phyloP scores from a whole-genome alignment of 1,140 invertebrate species.

The Cheumatopsyche charites region DNA sequence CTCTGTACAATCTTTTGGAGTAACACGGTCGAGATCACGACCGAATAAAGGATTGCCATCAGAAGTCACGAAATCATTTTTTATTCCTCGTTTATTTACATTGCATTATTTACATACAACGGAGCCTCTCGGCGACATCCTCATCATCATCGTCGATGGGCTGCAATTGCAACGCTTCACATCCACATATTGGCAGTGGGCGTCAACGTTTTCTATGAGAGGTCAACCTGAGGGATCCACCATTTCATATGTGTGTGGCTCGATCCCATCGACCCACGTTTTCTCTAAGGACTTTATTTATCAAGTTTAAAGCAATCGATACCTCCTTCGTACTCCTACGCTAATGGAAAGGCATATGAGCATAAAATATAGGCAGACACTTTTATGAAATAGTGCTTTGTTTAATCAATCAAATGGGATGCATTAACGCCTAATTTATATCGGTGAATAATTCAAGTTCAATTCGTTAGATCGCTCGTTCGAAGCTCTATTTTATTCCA shows the following conservation, averaged over 20 bases:
- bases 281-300: constrained; percentile 14
- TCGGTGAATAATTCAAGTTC: neutral
- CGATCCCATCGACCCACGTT: neutral
- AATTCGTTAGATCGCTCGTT: neutral
- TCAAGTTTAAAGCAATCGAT: neutral
- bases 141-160: neutral
- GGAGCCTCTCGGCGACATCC: neutral
- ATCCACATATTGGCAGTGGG: neutral
- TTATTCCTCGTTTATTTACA: neutral
- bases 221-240: neutral
- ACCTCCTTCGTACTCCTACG: neutral
- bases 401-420: neutral
- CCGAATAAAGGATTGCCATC: neutral
- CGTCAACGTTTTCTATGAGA: neutral
- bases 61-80: constrained; percentile 8
- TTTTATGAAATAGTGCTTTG: neutral
- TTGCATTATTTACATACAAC: neutral
- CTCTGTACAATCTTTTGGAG: neutral
- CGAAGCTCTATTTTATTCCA: neutral
- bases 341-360: neutral
- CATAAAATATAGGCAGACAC: neutral
- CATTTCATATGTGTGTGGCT: neutral
- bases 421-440: constrained; percentile 1
- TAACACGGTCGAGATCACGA: constrained; percentile 16
- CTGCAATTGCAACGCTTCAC: neutral